A percentile compares a stretch with the other conserved stretches of the same genome.
Evolutionary conservation across 2,888 invertebrate species (phyloP).

Genomic region (Trachelus stipa): DNA sequence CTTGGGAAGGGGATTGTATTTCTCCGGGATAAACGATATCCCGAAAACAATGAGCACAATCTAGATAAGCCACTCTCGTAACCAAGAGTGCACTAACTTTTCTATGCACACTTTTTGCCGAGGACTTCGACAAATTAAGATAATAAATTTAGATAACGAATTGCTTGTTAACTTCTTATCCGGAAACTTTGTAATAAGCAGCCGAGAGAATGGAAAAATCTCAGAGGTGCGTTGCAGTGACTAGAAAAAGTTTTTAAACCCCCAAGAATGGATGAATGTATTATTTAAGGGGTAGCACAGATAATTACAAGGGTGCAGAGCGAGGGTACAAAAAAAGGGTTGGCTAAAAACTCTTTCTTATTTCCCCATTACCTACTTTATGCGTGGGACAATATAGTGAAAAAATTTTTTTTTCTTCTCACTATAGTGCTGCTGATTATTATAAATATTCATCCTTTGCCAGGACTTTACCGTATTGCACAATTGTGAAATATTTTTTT

Average conservation of each 20-base stretch:
- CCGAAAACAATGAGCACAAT: neutral
- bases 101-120: neutral
- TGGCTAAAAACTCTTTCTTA: neutral
- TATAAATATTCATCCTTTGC: neutral
- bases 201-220: neutral
- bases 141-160: conserved; percentile 19
- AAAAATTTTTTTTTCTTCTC: neutral
- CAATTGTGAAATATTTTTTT: no score
- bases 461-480: no score
- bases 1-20: neutral
- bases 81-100: neutral
- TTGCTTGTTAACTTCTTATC: conserved; percentile 8
- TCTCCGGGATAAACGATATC: neutral
- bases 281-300: conserved; percentile 12
- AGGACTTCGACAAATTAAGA: conserved; percentile 14
- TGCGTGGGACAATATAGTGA: neutral
- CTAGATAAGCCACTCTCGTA: neutral
- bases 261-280: conserved; percentile 10
- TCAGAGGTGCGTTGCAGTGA: no score
- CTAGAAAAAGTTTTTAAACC: neutral
- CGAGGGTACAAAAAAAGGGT: neutral
- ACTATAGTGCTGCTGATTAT: neutral
- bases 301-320: neutral
- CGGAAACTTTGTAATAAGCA: neutral
- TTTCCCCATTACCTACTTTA: neutral